phyloP scores from a whole-genome alignment of 2,797 vertebrate genomes.

The Lepilemur septentrionalis region DNA sequence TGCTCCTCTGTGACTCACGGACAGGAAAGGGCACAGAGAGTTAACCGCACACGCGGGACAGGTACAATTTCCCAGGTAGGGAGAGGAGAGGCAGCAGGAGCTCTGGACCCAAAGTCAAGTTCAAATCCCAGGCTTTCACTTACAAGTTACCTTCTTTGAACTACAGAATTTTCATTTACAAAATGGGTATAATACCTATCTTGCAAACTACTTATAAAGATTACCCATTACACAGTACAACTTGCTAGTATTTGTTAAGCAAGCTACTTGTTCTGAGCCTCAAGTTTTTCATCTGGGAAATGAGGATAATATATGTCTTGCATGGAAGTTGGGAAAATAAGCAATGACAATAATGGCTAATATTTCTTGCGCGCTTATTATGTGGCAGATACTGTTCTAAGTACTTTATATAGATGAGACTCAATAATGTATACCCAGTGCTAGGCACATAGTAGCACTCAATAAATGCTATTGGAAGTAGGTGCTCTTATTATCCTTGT shows the following conservation, averaged over 20 bases:
- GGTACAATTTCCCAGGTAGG: neutral
- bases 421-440: neutral
- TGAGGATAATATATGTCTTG: neutral
- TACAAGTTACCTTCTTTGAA: neutral
- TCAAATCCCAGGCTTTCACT: neutral
- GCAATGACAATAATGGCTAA: neutral
- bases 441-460: neutral
- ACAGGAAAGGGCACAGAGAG: neutral
- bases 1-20: rapidly evolving
- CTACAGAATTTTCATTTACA: neutral
- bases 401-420: neutral
- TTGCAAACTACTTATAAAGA: neutral
- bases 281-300: neutral
- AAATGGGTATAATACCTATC: neutral
- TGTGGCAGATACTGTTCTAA: neutral
- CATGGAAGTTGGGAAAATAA: neutral
- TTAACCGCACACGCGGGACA: neutral
- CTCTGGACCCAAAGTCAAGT: neutral
- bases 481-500: neutral
- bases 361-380: neutral
- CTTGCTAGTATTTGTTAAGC: neutral
- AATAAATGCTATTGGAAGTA: neutral
- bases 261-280: neutral
- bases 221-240: neutral
- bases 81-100: neutral